phyloP scores from a whole-genome alignment of 2,113 vertebrate species.

The Zosterops hypoxanthus region DNA sequence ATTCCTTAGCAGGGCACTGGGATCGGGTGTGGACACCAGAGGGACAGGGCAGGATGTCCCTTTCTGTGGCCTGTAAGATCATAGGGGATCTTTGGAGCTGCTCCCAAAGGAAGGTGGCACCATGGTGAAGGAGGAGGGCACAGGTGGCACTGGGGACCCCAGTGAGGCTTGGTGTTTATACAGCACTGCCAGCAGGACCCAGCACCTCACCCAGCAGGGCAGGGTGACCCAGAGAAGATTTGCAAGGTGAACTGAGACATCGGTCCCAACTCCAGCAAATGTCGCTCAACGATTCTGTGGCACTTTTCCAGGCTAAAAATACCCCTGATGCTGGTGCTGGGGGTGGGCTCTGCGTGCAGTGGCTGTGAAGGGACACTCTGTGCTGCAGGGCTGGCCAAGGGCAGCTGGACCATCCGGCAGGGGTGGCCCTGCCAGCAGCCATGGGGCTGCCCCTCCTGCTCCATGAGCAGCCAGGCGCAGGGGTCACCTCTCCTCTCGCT shows the following conservation, averaged over 20 bases:
- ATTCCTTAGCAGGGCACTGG: not conserved
- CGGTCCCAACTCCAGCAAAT: not conserved
- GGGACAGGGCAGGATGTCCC: not conserved
- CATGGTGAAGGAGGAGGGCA: not conserved
- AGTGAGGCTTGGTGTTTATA: not conserved
- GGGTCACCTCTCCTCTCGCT: not conserved
- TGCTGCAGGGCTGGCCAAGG: not conserved
- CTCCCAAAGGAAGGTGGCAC: not conserved
- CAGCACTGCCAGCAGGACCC: rapidly evolving
- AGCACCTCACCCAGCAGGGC: not conserved
- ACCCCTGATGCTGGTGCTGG: not conserved
- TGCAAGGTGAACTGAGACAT: not conserved
- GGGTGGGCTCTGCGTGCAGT: not conserved
- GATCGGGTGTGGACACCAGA: rapidly evolving
- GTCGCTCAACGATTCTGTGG: not conserved
- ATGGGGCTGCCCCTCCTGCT: not conserved
- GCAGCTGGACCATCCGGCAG: not conserved
- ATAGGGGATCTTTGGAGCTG: not conserved
- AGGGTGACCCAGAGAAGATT: not conserved
- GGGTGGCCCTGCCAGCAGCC: not conserved
- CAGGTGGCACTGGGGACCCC: not conserved
- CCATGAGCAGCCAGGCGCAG: not conserved
- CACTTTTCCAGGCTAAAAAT: constrained; percentile 63
- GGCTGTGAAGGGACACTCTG: not conserved
- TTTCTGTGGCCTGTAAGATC: not conserved